Evolutionary conservation across 2,888 invertebrate species (phyloP).

Genomic region (Euspilapteryx auroguttella): DNA sequence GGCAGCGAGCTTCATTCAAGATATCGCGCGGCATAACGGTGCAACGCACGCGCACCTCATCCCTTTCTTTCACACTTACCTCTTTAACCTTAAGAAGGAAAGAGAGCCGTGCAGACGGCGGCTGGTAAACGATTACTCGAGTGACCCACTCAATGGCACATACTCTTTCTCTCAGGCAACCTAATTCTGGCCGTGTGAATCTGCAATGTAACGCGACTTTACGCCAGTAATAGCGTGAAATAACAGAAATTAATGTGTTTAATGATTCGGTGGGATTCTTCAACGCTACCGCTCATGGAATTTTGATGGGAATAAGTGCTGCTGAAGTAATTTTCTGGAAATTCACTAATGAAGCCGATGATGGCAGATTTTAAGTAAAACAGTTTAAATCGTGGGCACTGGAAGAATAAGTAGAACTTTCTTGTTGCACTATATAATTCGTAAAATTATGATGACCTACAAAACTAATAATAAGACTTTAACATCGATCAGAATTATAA

Average conservation of each 20-base stretch:
- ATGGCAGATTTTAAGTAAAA: no score
- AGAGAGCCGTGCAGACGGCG: conserved; percentile 28
- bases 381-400: no score
- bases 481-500: no score
- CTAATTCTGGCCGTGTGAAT: conserved; percentile 56
- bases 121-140: conserved; percentile 53
- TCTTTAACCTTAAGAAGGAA: conserved; percentile 10
- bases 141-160: conserved; percentile 57
- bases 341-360: no score
- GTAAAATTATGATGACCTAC: no score
- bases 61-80: conserved; percentile 15
- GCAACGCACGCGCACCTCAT: conserved; percentile 32
- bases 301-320: no score
- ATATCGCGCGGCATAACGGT: conserved; percentile 59
- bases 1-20: conserved; percentile 55
- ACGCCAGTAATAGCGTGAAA: conserved; percentile 28
- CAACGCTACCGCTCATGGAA: neutral
- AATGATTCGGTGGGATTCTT: conserved; percentile 10
- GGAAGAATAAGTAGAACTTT: no score
- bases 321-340: no score
- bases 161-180: conserved; percentile 62
- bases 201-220: conserved; percentile 31
- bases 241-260: conserved; percentile 30
- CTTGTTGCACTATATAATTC: no score
- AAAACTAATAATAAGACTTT: no score